Conservation (phyloP, 1,140 invertebrate species). For the Phenacoccus solenopsis region DNA sequence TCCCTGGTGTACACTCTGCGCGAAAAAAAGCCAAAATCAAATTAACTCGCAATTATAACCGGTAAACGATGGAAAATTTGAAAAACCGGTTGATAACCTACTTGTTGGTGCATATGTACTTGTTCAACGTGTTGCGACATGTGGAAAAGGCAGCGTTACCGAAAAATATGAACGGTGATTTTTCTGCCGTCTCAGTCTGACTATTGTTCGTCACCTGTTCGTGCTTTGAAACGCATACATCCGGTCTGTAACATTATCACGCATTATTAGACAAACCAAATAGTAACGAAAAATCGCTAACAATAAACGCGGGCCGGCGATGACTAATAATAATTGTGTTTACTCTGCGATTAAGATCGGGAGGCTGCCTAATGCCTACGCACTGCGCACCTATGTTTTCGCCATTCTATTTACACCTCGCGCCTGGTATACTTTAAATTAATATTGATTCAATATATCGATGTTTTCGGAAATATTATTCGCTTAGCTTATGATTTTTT, state of each 20-base stretch:
- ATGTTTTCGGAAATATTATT: no score
- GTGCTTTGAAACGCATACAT: conserved; percentile 23
- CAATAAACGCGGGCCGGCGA: no score
- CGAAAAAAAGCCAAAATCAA: not conserved
- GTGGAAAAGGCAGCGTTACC: conserved; percentile 23
- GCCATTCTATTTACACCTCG: no score
- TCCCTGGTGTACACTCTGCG: conserved; percentile 17
- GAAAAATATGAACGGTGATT: conserved; percentile 22
- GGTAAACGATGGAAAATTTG: not conserved
- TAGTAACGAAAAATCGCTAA: no score
- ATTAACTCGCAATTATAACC: not conserved
- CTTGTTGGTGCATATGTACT: conserved; percentile 27
- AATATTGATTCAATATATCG: no score
- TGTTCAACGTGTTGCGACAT: conserved; percentile 24
- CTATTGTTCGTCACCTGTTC: conserved; percentile 21
- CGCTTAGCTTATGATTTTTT: no score
- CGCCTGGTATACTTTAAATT: no score
- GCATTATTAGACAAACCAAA: not conserved
- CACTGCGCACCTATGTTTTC: no score
- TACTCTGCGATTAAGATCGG: no score
- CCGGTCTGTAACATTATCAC: conserved; percentile 20
- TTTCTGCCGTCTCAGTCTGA: conserved; percentile 18
- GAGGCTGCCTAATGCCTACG: no score
- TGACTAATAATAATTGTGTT: no score
- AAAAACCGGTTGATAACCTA: conserved; percentile 16